Base-by-base conservation (phyloP, 2,797 vertebrate species). In the Lepilemur septentrionalis region DNA sequence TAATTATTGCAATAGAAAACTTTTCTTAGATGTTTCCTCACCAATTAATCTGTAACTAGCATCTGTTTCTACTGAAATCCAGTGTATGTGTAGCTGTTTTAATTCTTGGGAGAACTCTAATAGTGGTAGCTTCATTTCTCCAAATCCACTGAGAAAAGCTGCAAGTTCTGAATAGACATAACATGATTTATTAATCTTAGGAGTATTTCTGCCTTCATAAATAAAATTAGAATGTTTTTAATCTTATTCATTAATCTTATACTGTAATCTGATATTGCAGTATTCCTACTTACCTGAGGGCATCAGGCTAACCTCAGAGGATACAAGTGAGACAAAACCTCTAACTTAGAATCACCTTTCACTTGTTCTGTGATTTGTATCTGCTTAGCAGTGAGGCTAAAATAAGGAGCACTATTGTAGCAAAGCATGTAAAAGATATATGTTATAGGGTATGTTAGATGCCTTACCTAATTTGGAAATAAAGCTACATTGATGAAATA, bases 1-100 rank as follows among this genome's bases (percentile, higher is more conserved):
- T 95, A 94, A 80, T 67, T 96, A 93, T 65, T 97, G 88, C 96
- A 94, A 70, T 83, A 67, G 63, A 73, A 97, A 93, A 55, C 88
- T 93, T 86, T 0, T 89, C 89, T 15, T 92, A 28, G 92, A 46
- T 0, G 14, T 86, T 97, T 72, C 35, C 61, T 59, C 13, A 38
- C 67, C 4, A 84, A n/a, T 72, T 94, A 43, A 59, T 94, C 35
- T 72, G 76, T 89, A 75, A 22, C 70, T 52, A 94, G 35, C 25
- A 10, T 67, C 79, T 86, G 80, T 59, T 70, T 95, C n/a, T 25
- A 94, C 20, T 80, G 78, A 96, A 91, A 91, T 82, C 80, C 84
- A 91, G 0, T 59, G 28, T 94, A 0, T 48, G 30, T 72, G 25
- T 82, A 95, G 41, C 67, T 95, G 10, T 92, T 90, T 80, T 88